Conservation (phyloP, 2,888 invertebrate genomes). For the Chironomus riparius region DNA sequence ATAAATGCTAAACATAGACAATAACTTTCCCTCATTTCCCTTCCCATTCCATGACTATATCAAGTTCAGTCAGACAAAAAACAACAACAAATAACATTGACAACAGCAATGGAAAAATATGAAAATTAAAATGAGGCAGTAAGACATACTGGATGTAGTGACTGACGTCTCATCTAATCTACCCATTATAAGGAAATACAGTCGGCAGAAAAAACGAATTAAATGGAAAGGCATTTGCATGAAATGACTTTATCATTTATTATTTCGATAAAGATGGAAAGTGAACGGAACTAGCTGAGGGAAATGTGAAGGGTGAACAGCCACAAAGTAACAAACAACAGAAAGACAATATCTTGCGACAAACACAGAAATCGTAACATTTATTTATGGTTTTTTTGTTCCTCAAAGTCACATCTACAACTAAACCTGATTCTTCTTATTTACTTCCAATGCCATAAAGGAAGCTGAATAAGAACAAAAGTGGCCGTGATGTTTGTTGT, state of each 20-base stretch:
- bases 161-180: too few relatives aligned
- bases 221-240: too few relatives aligned
- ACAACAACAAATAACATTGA: too few relatives aligned
- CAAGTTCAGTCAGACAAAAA: too few relatives aligned
- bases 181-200: too few relatives aligned
- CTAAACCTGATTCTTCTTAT: neutral
- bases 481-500: constrained; percentile 10
- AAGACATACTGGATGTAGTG: too few relatives aligned
- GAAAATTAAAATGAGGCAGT: too few relatives aligned
- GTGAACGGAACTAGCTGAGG: neutral
- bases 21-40: too few relatives aligned
- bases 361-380: constrained; percentile 4
- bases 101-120: too few relatives aligned
- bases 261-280: neutral
- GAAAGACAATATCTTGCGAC: neutral
- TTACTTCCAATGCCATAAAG: neutral
- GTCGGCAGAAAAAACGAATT: too few relatives aligned
- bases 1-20: too few relatives aligned
- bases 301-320: neutral
- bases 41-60: too few relatives aligned
- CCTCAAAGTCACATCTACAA: neutral
- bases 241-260: neutral
- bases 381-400: constrained; percentile 15
- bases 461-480: neutral
- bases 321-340: neutral